Evolutionary conservation across 1,140 invertebrate genomes (phyloP).

Genomic region (Lepeophtheirus salmonis): DNA sequence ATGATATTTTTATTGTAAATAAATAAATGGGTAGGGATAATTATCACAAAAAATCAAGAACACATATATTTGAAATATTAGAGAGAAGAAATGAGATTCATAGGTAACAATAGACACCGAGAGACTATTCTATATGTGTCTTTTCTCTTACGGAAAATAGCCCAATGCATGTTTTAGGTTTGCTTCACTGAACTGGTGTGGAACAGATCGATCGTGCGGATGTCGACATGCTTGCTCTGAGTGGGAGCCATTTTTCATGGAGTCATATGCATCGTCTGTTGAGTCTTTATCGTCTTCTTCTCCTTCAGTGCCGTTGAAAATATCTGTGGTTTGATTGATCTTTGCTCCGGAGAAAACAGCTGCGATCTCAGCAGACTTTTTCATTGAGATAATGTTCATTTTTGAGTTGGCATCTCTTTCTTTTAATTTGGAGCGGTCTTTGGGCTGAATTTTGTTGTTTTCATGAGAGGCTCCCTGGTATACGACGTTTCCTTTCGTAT

Average conservation of each 20-base stretch:
- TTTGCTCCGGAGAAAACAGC: conserved; percentile 55
- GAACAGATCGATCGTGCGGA: conserved; percentile 21
- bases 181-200: not conserved
- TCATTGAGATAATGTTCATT: conserved; percentile 43
- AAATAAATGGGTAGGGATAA: too few species aligned
- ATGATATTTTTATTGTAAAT: too few species aligned
- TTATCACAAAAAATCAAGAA: too few species aligned
- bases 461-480: conserved; percentile 23
- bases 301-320: conserved; percentile 21
- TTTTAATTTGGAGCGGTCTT: conserved; percentile 19
- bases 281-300: conserved; percentile 20
- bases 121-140: too few species aligned
- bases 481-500: conserved; percentile 18
- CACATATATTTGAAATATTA: too few species aligned
- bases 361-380: conserved; percentile 68
- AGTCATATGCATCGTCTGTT: conserved; percentile 25
- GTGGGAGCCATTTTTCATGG: conserved; percentile 22
- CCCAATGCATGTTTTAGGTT: not conserved
- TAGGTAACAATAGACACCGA: too few species aligned
- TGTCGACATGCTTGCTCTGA: conserved; percentile 20
- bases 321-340: conserved; percentile 26
- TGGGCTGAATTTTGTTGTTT: conserved; percentile 5
- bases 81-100: too few species aligned
- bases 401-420: conserved; percentile 24
- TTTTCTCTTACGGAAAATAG: not conserved